Conservation (phyloP, 2,797 vertebrate genomes). For the Cyclura pinguis region DNA sequence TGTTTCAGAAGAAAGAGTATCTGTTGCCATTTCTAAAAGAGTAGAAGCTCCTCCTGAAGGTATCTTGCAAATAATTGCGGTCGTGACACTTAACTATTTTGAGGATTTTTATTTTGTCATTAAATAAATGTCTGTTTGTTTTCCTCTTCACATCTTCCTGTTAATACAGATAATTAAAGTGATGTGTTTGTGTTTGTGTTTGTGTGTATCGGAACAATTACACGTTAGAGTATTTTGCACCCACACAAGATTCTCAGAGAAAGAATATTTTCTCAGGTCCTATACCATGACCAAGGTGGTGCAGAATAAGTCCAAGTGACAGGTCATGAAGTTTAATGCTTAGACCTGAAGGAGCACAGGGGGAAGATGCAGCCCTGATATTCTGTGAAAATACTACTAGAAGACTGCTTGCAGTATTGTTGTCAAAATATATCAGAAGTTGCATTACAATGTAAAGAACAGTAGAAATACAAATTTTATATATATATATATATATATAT, state of each 20-base stretch:
- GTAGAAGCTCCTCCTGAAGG: conserved; percentile 77
- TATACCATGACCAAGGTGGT: background rate
- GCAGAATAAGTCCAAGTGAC: background rate
- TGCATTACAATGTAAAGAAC: background rate
- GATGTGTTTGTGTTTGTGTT: conserved; percentile 6
- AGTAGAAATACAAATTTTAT: too few relatives aligned
- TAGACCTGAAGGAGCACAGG: background rate
- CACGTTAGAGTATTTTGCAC: background rate
- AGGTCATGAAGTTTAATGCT: background rate
- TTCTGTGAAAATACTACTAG: background rate
- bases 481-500: too few relatives aligned
- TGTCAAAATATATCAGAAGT: background rate
- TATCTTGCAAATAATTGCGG: conserved; percentile 60
- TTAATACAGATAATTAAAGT: background rate
- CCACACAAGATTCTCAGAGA: background rate
- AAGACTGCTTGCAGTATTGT: background rate
- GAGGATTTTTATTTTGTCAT: background rate
- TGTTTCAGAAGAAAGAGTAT: conserved; percentile 75
- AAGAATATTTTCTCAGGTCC: conserved; percentile 20
- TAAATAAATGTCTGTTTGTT: conserved; percentile 25
- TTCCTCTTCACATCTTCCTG: conserved; percentile 17
- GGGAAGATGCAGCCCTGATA: background rate
- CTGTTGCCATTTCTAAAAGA: conserved; percentile 74
- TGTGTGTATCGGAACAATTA: conserved; percentile 30
- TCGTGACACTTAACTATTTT: conserved; percentile 21